Evolutionary conservation across 2,888 invertebrate species (phyloP).

Genomic region (Masnerella sp.): DNA sequence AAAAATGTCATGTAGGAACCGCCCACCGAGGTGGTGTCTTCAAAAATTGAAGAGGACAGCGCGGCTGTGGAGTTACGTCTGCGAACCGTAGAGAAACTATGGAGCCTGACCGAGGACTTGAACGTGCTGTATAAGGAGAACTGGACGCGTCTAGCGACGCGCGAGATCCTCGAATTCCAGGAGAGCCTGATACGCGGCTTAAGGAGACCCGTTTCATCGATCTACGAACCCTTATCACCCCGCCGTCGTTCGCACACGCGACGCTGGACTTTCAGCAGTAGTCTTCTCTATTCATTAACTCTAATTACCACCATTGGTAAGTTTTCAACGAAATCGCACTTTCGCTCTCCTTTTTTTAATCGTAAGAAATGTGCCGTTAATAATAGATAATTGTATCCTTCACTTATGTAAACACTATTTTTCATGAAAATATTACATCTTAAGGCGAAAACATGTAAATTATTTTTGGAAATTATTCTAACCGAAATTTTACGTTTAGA

Average conservation of each 20-base stretch:
- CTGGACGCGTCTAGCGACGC: constrained; percentile 93
- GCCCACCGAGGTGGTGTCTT: constrained; percentile 62
- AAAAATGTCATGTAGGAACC: constrained; percentile 63
- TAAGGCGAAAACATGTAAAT: no score
- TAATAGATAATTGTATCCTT: no score
- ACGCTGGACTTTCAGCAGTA: constrained; percentile 94
- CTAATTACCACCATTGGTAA: constrained; percentile 96
- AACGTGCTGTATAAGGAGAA: constrained; percentile 94
- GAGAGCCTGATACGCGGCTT: constrained; percentile 79
- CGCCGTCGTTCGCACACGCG: constrained; percentile 78
- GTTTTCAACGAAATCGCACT: constrained; percentile 69
- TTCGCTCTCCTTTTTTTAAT: no score
- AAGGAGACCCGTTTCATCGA: constrained; percentile 67
- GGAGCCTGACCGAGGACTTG: constrained; percentile 91
- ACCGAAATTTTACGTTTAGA: no score
- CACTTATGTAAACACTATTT: no score
- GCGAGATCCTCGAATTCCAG: constrained; percentile 91
- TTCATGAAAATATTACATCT: no score
- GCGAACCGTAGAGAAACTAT: constrained; percentile 87
- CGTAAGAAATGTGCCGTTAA: no score
- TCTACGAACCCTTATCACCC: constrained; percentile 68
- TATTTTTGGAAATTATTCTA: no score
- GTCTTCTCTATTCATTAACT: constrained; percentile 94
- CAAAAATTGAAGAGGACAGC: constrained; percentile 76
- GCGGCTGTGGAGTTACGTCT: constrained; percentile 81